Conservation (phyloP, 2,888 invertebrate species). For the Drosophila mimica region DNA sequence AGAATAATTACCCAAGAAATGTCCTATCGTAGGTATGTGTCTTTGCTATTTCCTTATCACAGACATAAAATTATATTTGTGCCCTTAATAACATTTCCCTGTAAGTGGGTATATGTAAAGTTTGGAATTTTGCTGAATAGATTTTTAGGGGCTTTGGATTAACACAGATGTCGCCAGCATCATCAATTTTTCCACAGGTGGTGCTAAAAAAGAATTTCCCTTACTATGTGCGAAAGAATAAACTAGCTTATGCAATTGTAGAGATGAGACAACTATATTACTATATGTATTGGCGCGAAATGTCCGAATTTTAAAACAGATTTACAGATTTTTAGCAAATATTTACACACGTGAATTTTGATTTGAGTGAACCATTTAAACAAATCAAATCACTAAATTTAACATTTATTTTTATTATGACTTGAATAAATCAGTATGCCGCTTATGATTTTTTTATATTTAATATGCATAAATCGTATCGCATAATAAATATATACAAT, state of each 20-base stretch:
- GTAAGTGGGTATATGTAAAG: not conserved
- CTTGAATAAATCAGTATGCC: not conserved
- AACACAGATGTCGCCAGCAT: not conserved
- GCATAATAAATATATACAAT: not conserved
- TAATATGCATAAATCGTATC: not conserved
- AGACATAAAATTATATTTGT: not conserved
- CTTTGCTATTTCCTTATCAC: not conserved
- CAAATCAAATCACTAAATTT: not conserved
- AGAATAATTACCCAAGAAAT: not conserved
- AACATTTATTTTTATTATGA: not conserved
- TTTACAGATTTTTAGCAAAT: not conserved
- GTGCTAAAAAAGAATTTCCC: too few relatives aligned
- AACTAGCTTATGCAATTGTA: not conserved
- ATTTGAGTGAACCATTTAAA: not conserved
- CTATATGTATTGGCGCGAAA: not conserved
- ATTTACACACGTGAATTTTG: not conserved
- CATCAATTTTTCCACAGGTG: conserved; percentile 3
- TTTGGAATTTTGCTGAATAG: conserved; percentile 18
- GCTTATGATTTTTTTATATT: not conserved
- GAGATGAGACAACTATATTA: not conserved
- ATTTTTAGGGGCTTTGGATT: not conserved
- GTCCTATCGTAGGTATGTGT: not conserved
- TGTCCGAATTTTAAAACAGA: not conserved
- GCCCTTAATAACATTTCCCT: not conserved
- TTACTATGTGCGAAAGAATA: not conserved